Percentiles rank a stretch among this genome's conserved stretches.
phyloP scores from a whole-genome alignment of 2,888 invertebrate genomes.

The Drosophila conformis region DNA sequence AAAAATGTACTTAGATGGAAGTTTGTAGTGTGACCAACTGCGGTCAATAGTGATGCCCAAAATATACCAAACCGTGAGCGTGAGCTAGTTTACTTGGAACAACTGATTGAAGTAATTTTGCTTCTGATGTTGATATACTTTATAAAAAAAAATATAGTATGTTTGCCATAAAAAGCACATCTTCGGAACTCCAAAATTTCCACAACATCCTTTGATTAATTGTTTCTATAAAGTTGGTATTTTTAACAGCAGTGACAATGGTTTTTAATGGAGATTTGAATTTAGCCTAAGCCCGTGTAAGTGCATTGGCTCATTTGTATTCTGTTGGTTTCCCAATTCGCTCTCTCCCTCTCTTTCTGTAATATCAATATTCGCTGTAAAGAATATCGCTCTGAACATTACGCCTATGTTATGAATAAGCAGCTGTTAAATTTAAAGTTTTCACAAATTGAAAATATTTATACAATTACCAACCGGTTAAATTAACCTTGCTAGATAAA shows the following conservation, averaged over 20 bases:
- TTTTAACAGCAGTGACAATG: background rate
- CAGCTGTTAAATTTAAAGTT: background rate
- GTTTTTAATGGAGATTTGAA: background rate
- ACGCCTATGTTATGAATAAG: background rate
- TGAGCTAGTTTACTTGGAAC: constrained; percentile 5
- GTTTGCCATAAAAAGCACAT: background rate
- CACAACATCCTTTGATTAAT: background rate
- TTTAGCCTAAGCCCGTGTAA: background rate
- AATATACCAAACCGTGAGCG: constrained; percentile 2
- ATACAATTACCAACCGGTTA: background rate
- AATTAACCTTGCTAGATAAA: background rate
- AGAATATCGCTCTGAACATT: background rate
- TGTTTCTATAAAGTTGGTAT: background rate
- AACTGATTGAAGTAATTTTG: background rate
- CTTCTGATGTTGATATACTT: background rate
- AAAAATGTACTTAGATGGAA: constrained; percentile 41
- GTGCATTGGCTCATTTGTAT: background rate
- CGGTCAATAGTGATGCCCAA: constrained; percentile 20
- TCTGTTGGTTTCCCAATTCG: background rate
- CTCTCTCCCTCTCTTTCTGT: too few relatives aligned
- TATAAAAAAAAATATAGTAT: background rate
- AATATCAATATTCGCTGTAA: constrained; percentile 8
- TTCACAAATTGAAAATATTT: background rate
- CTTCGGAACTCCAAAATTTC: background rate
- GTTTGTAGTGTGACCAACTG: constrained; percentile 54